Evolutionary conservation across 2,888 invertebrate genomes (phyloP).

Genomic region (Limnephilus rhombicus): DNA sequence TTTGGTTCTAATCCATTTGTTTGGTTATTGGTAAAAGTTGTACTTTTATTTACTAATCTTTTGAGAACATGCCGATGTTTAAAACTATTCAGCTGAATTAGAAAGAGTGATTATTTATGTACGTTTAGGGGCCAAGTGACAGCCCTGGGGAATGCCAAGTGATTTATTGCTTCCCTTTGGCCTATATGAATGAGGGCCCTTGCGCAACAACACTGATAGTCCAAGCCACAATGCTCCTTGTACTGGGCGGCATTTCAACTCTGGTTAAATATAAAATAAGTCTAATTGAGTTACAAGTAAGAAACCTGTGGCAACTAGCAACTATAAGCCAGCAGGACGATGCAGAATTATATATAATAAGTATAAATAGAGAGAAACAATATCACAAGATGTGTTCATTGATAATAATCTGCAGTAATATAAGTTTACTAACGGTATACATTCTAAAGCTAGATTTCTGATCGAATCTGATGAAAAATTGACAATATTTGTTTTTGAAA

Average conservation of each 20-base stretch:
- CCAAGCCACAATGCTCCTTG: conserved; percentile 28
- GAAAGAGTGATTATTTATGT: background rate
- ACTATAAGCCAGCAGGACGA: background rate
- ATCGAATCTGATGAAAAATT: too few relatives aligned
- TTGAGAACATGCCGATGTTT: conserved; percentile 6
- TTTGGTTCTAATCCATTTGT: too few relatives aligned
- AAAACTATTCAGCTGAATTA: background rate
- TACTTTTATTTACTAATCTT: background rate
- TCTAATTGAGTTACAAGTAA: background rate
- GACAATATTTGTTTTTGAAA: too few relatives aligned
- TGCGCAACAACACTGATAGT: conserved; percentile 47
- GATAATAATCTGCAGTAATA: too few relatives aligned
- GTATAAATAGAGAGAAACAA: background rate
- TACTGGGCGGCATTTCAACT: conserved; percentile 16
- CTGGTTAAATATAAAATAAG: background rate
- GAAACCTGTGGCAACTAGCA: background rate
- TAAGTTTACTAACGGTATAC: too few relatives aligned
- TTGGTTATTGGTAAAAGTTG: too few relatives aligned
- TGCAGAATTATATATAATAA: background rate
- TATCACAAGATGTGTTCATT: background rate
- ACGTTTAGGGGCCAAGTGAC: background rate
- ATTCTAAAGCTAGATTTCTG: too few relatives aligned
- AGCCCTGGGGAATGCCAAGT: conserved; percentile 71
- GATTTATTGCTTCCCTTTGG: conserved; percentile 79
- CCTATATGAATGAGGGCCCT: conserved; percentile 78